Evolutionary conservation across 2,113 vertebrate species (phyloP).

Genomic region (zebrafish (Danio rerio)): DNA sequence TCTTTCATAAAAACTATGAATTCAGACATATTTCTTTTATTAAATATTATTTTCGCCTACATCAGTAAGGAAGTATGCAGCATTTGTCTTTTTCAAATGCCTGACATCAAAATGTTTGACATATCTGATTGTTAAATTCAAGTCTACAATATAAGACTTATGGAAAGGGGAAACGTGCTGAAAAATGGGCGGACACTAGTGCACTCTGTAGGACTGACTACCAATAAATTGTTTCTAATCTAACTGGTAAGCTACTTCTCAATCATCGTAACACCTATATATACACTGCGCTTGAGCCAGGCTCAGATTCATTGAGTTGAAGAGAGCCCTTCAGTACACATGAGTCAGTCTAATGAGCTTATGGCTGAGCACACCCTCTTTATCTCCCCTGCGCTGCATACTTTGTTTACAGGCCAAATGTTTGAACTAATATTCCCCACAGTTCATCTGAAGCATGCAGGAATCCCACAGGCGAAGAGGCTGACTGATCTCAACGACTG

Average conservation of each 20-base stretch:
- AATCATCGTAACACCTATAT: constrained; percentile 6
- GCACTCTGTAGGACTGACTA: not conserved
- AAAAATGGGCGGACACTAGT: no score
- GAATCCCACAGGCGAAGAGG: constrained; percentile 28
- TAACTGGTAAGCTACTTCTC: not conserved
- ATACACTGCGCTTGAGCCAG: constrained; percentile 11
- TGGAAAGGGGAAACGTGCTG: no score
- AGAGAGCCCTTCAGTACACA: constrained; percentile 19
- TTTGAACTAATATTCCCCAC: constrained; percentile 45
- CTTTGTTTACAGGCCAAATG: constrained; percentile 45
- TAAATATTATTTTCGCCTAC: no score
- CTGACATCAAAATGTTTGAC: no score
- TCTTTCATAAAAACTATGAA: no score
- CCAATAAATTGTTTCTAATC: not conserved
- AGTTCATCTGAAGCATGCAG: constrained; percentile 55
- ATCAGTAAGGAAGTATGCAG: no score
- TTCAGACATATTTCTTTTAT: no score
- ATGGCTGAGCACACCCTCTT: constrained; percentile 47
- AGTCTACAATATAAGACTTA: no score
- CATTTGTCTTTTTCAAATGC: no score
- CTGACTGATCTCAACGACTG: constrained; percentile 34
- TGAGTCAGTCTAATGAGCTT: constrained; percentile 48
- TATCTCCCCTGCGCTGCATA: constrained; percentile 50
- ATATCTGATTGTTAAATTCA: no score
- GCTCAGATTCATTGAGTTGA: constrained; percentile 25